phyloP scores from a whole-genome alignment of 1,140 invertebrate species.

The Olivierus martensii region DNA sequence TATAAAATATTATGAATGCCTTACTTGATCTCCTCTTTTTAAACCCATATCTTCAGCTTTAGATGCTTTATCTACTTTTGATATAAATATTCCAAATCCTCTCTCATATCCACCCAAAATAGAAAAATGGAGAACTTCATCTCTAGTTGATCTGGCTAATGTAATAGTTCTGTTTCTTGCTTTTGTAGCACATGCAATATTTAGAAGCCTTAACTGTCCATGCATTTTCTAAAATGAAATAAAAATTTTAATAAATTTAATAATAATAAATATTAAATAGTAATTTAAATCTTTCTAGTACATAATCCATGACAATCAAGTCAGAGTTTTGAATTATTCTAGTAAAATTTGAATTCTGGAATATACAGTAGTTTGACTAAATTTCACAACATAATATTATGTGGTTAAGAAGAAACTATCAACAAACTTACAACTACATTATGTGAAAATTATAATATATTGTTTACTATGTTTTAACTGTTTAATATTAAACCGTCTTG shows the following conservation, averaged over 20 bases:
- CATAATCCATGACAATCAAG: too few relatives aligned
- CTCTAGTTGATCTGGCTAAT: constrained; percentile 68
- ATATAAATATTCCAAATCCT: constrained; percentile 86
- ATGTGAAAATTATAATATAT: too few relatives aligned
- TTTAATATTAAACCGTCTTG: too few relatives aligned
- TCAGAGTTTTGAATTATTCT: too few relatives aligned
- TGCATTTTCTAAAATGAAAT: constrained; percentile 17
- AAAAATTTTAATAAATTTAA: constrained; percentile 1
- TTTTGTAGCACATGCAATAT: constrained; percentile 93
- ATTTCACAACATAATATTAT: too few relatives aligned
- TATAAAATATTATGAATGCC: constrained; percentile 1
- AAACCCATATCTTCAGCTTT: constrained; percentile 93
- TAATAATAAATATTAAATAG: constrained; percentile 2
- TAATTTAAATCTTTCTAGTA: too few relatives aligned
- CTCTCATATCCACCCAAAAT: constrained; percentile 86
- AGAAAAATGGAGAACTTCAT: constrained; percentile 79
- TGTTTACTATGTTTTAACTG: too few relatives aligned
- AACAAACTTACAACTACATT: too few relatives aligned
- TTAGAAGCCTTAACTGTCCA: constrained; percentile 54
- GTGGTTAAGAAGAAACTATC: too few relatives aligned
- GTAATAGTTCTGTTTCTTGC: constrained; percentile 81
- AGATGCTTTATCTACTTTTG: constrained; percentile 78
- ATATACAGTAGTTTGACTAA: too few relatives aligned
- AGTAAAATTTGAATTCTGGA: too few relatives aligned
- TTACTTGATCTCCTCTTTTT: constrained; percentile 86